Conservation (phyloP, 1,140 invertebrate species). For the Ceratosolen solmsi region DNA sequence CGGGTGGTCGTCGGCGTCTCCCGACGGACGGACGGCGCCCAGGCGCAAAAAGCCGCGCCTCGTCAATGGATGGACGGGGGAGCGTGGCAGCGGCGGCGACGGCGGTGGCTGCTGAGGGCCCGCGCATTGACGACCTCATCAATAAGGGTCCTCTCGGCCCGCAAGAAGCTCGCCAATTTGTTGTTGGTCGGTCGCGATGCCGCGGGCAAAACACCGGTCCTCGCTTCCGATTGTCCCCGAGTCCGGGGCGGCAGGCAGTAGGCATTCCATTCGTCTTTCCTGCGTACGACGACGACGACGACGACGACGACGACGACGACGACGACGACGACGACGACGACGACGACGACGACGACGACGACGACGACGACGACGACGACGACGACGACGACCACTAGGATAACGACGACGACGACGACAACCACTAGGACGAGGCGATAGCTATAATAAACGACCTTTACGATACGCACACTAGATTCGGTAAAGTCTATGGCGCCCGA, state of each 20-base stretch:
- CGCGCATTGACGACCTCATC: slow-evolving; percentile 63
- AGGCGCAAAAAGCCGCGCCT: slow-evolving; percentile 54
- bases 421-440: too few relatives aligned
- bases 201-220: slow-evolving; percentile 48
- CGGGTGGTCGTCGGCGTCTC: slow-evolving; percentile 60
- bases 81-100: too few relatives aligned
- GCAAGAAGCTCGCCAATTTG: slow-evolving; percentile 59
- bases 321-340: too few relatives aligned
- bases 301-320: too few relatives aligned
- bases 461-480: too few relatives aligned
- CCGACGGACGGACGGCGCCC: slow-evolving; percentile 53
- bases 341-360: too few relatives aligned
- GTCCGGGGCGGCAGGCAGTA: neutral
- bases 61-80: too few relatives aligned
- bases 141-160: slow-evolving; percentile 51
- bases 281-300: too few relatives aligned
- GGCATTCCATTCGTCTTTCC: neutral
- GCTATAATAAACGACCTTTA: neutral
- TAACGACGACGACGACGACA: too few relatives aligned
- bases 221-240: neutral
- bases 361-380: too few relatives aligned
- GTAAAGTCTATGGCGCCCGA: too few relatives aligned
- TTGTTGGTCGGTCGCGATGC: slow-evolving; percentile 55
- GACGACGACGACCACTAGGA: too few relatives aligned
- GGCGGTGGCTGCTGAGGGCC: slow-evolving; percentile 30